Base-by-base conservation (phyloP, 2,888 invertebrate species). In the Vanessa cardui region DNA sequence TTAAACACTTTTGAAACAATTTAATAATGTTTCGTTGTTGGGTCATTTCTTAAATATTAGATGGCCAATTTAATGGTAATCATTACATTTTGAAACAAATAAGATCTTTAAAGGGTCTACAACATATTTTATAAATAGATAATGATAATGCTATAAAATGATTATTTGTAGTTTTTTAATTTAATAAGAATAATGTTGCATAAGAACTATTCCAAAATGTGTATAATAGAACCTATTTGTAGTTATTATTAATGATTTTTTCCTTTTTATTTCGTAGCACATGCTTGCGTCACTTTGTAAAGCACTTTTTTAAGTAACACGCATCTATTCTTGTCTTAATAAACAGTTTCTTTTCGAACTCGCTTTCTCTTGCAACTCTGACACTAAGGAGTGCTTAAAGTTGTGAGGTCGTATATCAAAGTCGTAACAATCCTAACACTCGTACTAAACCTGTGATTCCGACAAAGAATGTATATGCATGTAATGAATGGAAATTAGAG, bases 401-500 rank as follows among this genome's bases (percentile, higher is more conserved):
- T 63, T 31, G 20, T 16, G 46, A 46, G 49, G 45, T 67, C 49
- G 20, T 64, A 64, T 66, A 52, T 66, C 66, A 66, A 59, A 67
- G 33, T 67, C 21, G 44, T 26, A 20, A 62, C 58, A 69, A 52
- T 50, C 49, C 58, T 66, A 3, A 46, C n/a, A 46, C 16, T 46
- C n/a, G 46, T 44, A 33, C 21, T 60, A 16, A 66, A 60, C 44
- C 50, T 60, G 31, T 54, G 31, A n/a, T 56, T 44, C 46, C 52
- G 39, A 61, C 58, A n/a, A n/a, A n/a, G n/a, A n/a, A n/a, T n/a
- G n/a, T n/a, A n/a, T n/a, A n/a, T n/a, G n/a, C n/a, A n/a, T n/a
- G n/a, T n/a, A n/a, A n/a, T n/a, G n/a, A n/a, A n/a, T 62, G 58
- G 52, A 69, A 62, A 65, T 52, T 52, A 52, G 58, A 69, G 52